Base-by-base conservation (phyloP, 2,888 invertebrate species). In the Strigamia maritima region DNA sequence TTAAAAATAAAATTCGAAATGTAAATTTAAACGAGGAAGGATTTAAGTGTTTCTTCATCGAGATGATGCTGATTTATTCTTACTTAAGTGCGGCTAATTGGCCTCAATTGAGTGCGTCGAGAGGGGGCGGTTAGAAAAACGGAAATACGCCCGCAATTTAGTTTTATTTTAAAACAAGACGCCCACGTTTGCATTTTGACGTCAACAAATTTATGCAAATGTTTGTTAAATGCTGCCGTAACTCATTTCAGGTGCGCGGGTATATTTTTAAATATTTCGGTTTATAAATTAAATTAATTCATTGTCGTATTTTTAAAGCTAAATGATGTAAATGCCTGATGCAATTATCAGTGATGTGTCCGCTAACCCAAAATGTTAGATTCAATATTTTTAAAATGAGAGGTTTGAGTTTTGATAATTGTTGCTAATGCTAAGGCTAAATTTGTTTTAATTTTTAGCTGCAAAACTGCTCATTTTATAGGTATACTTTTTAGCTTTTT, bases 71-170 rank as follows among this genome's bases (percentile, higher is more conserved):
- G 60, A 60, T 60, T 60, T 60, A 60, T 60, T 60, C 60, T 60
- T 60, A 60, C 16, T 60, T 60, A 60, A 60, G 60, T 60, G 60
- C 60, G 24, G 60, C 60, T 60, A 60, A 60, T 60, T 60, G 60
- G 60, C 60, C 60, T 60, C 60, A 60, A 60, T 60, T 60, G 60
- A 60, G 60, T 60, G 60, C 60, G 60, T 60, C 60, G 60, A 60
- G 60, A 60, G 60, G 60, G 60, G 60, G 60, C 60, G 60, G 60
- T 19, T 60, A 22, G 60, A 60, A 60, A 49, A 60, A 60, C 60
- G 60, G 60, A 60, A 60, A 60, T 60, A 60, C 60, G 60, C 60
- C 60, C 60, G 60, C 60, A 19, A 12, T 60, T 60, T 24, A 16
- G 22, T 60, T 60, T 24, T 60, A 60, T 60, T 60, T 60, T 60